Evolutionary conservation across 2,888 invertebrate genomes (phyloP).

Genomic region (Phrixothrix hirtus): DNA sequence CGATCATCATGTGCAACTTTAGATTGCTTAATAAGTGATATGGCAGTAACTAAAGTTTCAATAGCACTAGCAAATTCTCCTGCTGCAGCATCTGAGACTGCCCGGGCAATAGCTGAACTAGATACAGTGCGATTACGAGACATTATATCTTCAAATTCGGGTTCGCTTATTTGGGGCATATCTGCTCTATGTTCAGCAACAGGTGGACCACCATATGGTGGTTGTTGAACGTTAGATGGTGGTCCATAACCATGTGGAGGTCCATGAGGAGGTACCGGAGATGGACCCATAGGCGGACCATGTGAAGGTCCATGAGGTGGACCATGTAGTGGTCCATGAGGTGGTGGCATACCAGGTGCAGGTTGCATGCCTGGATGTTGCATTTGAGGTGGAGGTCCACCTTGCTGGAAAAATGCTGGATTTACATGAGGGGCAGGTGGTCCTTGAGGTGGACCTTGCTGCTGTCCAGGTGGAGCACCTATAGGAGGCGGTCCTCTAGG

Average conservation of each 20-base stretch:
- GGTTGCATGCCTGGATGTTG: slow-evolving; percentile 60
- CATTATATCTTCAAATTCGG: slow-evolving; percentile 99
- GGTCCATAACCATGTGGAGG: slow-evolving; percentile 63
- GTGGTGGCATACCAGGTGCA: slow-evolving; percentile 64
- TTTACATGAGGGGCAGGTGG: slow-evolving; percentile 91
- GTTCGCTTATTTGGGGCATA: slow-evolving; percentile 77
- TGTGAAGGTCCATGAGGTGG: slow-evolving; percentile 66
- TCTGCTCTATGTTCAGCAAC: slow-evolving; percentile 60
- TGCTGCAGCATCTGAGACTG: slow-evolving; percentile 96
- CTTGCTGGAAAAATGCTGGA: slow-evolving; percentile 93
- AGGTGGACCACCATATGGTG: slow-evolving; percentile 66
- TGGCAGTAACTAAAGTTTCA: slow-evolving; percentile 97
- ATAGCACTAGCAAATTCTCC: slow-evolving; percentile 98
- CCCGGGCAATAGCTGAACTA: slow-evolving; percentile 94
- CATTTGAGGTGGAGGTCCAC: slow-evolving; percentile 62
- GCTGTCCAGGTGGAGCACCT: slow-evolving; percentile 58
- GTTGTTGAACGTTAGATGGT: slow-evolving; percentile 52
- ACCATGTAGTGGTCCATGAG: slow-evolving; percentile 68
- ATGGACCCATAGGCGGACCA: slow-evolving; percentile 67
- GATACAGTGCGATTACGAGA: slow-evolving; percentile 95
- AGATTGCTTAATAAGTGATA: slow-evolving; percentile 97
- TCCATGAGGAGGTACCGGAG: slow-evolving; percentile 54
- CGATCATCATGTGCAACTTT: slow-evolving; percentile 92
- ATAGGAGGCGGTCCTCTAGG: slow-evolving; percentile 62
- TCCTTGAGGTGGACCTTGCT: slow-evolving; percentile 59